Evolutionary conservation across 2,888 invertebrate genomes (phyloP).

Genomic region (Coleophora deauratella): DNA sequence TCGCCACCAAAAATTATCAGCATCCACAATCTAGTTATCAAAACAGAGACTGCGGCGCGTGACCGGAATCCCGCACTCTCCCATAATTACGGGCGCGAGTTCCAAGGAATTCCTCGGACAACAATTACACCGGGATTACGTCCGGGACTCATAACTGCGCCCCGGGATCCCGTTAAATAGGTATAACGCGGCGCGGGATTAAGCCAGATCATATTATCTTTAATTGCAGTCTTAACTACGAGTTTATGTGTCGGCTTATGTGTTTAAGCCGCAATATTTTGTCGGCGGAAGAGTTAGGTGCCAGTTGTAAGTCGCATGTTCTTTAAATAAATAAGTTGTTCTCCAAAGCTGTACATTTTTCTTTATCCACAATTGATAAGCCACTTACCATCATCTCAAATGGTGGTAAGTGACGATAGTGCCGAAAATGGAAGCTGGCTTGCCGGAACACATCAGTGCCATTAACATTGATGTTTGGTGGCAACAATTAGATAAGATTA

Average conservation of each 20-base stretch:
- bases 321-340: not conserved
- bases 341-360: not conserved
- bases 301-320: not conserved
- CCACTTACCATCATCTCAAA: not conserved
- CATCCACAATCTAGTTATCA: slow-evolving; percentile 3
- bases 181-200: slow-evolving; percentile 61
- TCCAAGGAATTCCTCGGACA: slow-evolving; percentile 60
- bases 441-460: too few species aligned
- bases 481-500: too few species aligned
- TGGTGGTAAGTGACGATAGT: too few species aligned
- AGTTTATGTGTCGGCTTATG: slow-evolving; percentile 43
- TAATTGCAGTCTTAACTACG: slow-evolving; percentile 59
- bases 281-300: not conserved
- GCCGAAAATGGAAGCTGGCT: too few species aligned
- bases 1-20: too few species aligned
- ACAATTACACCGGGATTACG: slow-evolving; percentile 64
- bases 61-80: slow-evolving; percentile 30
- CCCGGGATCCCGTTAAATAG: slow-evolving; percentile 61
- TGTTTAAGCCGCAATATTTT: slow-evolving; percentile 11
- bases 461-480: too few species aligned
- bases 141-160: slow-evolving; percentile 58
- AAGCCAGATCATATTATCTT: slow-evolving; percentile 60
- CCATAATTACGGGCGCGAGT: slow-evolving; percentile 45
- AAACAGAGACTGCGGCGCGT: slow-evolving; percentile 4
- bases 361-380: not conserved